phyloP scores from a whole-genome alignment of 1,140 invertebrate genomes.

The Drosophila kepulauana region DNA sequence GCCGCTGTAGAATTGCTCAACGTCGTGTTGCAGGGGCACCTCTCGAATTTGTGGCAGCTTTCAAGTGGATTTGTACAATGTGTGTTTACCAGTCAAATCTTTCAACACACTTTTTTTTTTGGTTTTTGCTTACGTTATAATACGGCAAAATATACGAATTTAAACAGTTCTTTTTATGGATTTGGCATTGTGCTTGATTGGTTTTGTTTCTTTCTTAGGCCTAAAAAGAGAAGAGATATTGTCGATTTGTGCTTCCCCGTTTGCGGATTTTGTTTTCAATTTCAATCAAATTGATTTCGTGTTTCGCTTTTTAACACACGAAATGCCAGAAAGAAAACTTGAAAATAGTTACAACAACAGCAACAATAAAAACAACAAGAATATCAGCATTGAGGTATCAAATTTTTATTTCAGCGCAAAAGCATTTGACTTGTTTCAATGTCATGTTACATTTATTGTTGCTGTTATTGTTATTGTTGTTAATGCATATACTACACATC shows the following conservation, averaged over 20 bases:
- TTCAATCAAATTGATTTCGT: constrained; percentile 65
- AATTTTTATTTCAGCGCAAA: constrained; percentile 54
- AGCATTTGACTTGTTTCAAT: constrained; percentile 77
- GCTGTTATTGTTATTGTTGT: constrained; percentile 29
- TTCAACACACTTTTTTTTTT: neutral
- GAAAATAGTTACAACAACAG: constrained; percentile 34
- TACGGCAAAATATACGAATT: neutral
- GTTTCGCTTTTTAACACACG: constrained; percentile 54
- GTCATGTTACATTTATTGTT: constrained; percentile 73
- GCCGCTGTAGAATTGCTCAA: neutral
- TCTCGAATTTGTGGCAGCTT: neutral
- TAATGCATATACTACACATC: constrained; percentile 23
- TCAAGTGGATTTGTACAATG: neutral
- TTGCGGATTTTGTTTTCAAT: constrained; percentile 31
- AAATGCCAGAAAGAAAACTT: constrained; percentile 11
- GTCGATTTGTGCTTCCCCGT: neutral
- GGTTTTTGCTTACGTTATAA: neutral
- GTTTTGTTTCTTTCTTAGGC: neutral
- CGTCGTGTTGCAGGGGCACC: neutral
- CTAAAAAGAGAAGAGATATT: neutral
- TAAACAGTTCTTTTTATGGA: neutral
- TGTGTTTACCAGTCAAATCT: constrained; percentile 4
- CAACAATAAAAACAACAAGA: constrained; percentile 30
- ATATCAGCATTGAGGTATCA: constrained; percentile 53
- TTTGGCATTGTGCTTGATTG: neutral